These are phyloP conservation scores for Oithona nana DNA, from an alignment of 2,888 invertebrate species.

Conservation along the genomic window DNA sequence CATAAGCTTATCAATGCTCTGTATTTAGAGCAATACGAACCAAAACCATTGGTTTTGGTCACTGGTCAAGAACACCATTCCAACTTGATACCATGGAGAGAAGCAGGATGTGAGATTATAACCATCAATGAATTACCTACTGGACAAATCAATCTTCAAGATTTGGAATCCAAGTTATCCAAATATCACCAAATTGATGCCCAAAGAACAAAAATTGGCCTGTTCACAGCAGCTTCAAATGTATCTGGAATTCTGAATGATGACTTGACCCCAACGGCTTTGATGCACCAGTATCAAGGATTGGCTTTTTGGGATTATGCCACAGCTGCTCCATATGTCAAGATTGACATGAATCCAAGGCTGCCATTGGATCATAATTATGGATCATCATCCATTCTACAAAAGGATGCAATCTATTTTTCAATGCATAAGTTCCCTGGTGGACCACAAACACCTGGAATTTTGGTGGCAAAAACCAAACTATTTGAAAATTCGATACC, in stretches of 20 bases:
- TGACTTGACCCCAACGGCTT: slow-evolving; percentile 55
- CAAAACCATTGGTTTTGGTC: slow-evolving; percentile 40
- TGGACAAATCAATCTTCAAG: slow-evolving; percentile 56
- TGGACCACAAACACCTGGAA: slow-evolving; percentile 63
- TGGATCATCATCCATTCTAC: no score
- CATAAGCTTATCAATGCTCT: slow-evolving; percentile 53
- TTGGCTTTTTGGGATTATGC: slow-evolving; percentile 79
- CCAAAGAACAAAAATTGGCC: slow-evolving; percentile 45
- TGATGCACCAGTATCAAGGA: slow-evolving; percentile 62
- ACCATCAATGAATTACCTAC: slow-evolving; percentile 55
- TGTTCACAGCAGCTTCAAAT: slow-evolving; percentile 67
- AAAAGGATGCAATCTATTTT: slow-evolving; percentile 73
- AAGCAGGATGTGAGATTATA: slow-evolving; percentile 57
- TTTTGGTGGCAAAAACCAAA: slow-evolving; percentile 42
- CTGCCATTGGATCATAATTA: slow-evolving; percentile 46
- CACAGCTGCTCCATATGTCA: slow-evolving; percentile 53
- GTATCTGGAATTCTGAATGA: slow-evolving; percentile 72
- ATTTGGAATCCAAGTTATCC: slow-evolving; percentile 48
- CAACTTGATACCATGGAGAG: slow-evolving; percentile 61
- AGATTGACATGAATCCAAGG: slow-evolving; percentile 65
- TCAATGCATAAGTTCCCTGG: slow-evolving; percentile 78
- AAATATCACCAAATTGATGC: slow-evolving; percentile 36
- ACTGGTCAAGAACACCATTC: slow-evolving; percentile 56
- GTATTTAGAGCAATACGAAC: slow-evolving; percentile 30
- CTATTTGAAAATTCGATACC: slow-evolving; percentile 32